These are phyloP conservation scores for Sporophila hypoxantha DNA, from an alignment of 2,113 vertebrate genomes.

Conservation along the genomic window DNA sequence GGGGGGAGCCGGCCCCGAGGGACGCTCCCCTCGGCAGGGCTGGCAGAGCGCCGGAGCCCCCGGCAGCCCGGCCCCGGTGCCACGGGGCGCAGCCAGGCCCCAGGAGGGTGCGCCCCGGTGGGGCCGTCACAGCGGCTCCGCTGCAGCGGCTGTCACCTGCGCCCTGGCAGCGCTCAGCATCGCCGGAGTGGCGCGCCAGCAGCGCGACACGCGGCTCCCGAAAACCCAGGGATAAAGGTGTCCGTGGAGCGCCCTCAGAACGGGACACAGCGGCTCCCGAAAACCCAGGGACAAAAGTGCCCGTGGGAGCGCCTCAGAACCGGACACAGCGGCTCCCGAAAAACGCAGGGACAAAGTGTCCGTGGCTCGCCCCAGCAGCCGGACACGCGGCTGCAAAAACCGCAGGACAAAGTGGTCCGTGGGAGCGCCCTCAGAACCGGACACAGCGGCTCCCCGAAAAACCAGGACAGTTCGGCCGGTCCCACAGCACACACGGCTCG, in stretches of 20 bases:
- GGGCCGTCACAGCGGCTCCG: accelerated
- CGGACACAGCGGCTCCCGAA: background rate
- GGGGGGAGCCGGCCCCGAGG: background rate
- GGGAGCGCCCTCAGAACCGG: background rate
- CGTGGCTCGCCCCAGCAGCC: too few species aligned
- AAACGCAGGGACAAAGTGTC: background rate
- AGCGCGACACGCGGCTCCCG: background rate
- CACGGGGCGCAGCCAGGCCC: background rate
- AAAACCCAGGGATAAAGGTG: background rate
- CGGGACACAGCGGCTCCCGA: background rate
- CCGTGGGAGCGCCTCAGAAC: too few species aligned
- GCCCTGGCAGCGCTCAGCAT: background rate
- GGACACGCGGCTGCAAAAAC: too few species aligned
- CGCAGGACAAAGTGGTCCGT: too few species aligned
- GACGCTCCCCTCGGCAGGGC: background rate
- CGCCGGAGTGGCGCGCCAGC: accelerated
- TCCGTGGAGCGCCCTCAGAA: background rate
- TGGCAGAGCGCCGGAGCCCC: background rate
- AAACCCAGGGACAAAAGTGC: background rate
- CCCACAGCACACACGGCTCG: too few species aligned
- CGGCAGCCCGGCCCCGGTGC: background rate
- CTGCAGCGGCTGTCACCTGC: background rate
- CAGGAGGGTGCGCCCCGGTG: background rate
- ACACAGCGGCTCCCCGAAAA: background rate
- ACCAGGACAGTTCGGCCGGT: too few species aligned